These are phyloP conservation scores for Drosophila paranaensis DNA, from an alignment of 2,888 invertebrate genomes.

Conservation along the genomic window DNA sequence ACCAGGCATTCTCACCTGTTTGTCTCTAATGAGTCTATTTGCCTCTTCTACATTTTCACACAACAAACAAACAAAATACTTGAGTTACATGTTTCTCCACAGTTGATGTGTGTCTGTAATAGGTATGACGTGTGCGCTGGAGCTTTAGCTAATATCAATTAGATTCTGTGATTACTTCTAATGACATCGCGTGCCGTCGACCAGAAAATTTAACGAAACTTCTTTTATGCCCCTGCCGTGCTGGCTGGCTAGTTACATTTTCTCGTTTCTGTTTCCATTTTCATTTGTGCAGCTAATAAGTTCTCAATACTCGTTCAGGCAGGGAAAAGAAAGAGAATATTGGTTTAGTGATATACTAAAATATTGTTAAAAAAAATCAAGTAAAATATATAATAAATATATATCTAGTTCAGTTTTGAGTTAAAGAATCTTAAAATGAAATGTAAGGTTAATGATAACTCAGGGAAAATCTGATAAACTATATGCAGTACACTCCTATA, in stretches of 20 bases:
- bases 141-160: conserved; percentile 36
- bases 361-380: too few relatives aligned
- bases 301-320: not conserved
- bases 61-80: conserved; percentile 8
- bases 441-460: too few relatives aligned
- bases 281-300: conserved; percentile 16
- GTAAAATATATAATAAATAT: too few relatives aligned
- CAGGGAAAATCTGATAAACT: too few relatives aligned
- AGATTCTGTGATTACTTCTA: conserved; percentile 57
- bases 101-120: conserved; percentile 7
- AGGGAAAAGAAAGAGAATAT: not conserved
- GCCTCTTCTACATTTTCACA: not conserved
- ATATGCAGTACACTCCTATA: too few relatives aligned
- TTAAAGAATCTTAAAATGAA: too few relatives aligned
- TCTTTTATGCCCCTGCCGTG: not conserved
- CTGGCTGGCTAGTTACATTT: not conserved
- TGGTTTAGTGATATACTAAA: not conserved
- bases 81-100: not conserved
- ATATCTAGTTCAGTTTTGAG: too few relatives aligned
- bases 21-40: not conserved
- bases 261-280: not conserved
- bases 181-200: conserved; percentile 65
- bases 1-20: not conserved
- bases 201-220: conserved; percentile 9
- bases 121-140: conserved; percentile 4